Base-by-base conservation (phyloP, 2,113 vertebrate genomes). In the Tonatia bakeri region DNA sequence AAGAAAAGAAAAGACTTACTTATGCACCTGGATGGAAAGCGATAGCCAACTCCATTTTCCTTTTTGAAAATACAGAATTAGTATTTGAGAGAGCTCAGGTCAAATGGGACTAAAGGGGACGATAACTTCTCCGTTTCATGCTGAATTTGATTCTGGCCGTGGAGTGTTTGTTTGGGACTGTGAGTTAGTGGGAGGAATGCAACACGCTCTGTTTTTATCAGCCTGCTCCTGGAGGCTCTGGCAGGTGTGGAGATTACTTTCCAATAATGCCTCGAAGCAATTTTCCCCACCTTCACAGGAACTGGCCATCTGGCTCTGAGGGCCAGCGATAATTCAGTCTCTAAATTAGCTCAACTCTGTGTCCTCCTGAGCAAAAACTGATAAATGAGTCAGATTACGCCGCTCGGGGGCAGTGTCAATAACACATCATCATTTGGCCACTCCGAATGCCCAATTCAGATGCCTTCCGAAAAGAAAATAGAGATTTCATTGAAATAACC, bases 21-120 rank as follows among this genome's bases (percentile, higher is more conserved):
- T 97, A 94, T 96, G 97, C 98, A 98, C 98, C 98, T 98, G 98
- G 95, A 96, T 93, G 97, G 96, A 98, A 98, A 98, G 95, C 6
- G 96, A 97, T 97, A 98, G 98, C 95, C 98, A 97, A 98, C 76
- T 24, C 56, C 77, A 54, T 24, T 97, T 96, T 95, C 97, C 97
- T 98, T 97, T 97, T 97, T 67, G 45, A 85, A 94, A 84, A 87
- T 76, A 31, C 13, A 95, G 93, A 97, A 87, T 98, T 90, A 6
- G 91, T 4, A 91, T 90, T 98, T 96, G 97, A 97, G 96, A 91
- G 95, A 15, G 93, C 92, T 95, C 75, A 76, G 97, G 97, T 98
- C 96, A 97, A 98, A 93, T 88, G 90, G 90, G 95, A 96, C 93
- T 97, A 90, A 93, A 90, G 56, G 85, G 26, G 80, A 76, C 4